Percentiles rank a stretch among this genome's conserved stretches.
These are phyloP conservation scores for Lophochroa leadbeateri DNA, from an alignment of 2,113 vertebrate genomes.

Conservation along the genomic window DNA sequence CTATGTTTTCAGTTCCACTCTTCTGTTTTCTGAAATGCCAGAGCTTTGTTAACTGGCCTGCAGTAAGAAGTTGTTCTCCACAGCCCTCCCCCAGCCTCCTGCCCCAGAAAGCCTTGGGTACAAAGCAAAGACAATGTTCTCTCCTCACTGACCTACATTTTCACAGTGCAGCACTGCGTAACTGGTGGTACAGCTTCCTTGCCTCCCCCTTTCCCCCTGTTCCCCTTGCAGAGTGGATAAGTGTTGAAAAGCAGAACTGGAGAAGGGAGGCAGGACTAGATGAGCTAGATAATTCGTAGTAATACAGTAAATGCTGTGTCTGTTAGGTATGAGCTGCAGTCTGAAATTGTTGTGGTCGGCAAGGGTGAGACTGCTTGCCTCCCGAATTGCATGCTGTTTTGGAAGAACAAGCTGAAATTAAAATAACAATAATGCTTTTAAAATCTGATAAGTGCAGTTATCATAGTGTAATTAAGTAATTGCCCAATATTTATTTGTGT, in stretches of 20 bases:
- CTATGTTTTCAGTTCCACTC: background rate
- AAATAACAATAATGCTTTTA: background rate
- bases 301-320: background rate
- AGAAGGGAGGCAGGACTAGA: background rate
- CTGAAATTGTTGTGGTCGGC: background rate
- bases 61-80: background rate
- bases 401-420: background rate
- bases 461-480: background rate
- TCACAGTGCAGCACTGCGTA: background rate
- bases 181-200: background rate
- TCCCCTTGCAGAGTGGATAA: fast-evolving
- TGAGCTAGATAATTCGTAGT: background rate
- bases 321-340: fast-evolving
- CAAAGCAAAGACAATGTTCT: background rate
- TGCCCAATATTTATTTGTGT: background rate
- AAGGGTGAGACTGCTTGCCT: background rate
- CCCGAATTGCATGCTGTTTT: fast-evolving
- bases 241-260: background rate
- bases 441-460: background rate
- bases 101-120: background rate
- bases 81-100: background rate
- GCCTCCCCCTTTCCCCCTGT: background rate
- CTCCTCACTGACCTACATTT: slow-evolving; percentile 20
- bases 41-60: background rate
- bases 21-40: background rate